phyloP scores from a whole-genome alignment of 1,140 invertebrate species.

The Adelges cooleyi region DNA sequence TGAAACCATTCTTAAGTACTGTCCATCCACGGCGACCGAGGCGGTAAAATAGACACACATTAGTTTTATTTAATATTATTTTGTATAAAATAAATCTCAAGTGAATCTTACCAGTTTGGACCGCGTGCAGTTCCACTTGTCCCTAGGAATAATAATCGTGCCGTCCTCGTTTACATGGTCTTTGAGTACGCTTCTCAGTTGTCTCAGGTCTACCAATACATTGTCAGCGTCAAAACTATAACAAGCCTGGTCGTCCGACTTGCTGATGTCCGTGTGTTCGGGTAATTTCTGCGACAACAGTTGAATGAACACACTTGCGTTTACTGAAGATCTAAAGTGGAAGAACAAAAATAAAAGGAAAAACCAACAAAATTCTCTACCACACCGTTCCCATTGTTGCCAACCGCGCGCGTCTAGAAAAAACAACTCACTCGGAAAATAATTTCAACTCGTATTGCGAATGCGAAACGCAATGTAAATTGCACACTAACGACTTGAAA shows the following conservation, averaged over 20 bases:
- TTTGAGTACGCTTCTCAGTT: neutral
- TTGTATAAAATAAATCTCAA: too few species aligned
- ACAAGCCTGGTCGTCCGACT: neutral
- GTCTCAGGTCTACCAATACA: neutral
- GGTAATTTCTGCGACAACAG: neutral
- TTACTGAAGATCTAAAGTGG: neutral
- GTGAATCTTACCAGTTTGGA: neutral
- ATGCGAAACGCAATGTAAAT: neutral
- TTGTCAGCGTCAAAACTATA: neutral
- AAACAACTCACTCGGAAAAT: neutral
- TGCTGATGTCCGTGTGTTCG: neutral
- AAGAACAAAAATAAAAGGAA: too few species aligned
- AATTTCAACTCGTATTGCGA: neutral
- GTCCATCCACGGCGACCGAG: too few species aligned
- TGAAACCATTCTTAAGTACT: too few species aligned
- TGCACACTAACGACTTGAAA: neutral
- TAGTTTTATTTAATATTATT: too few species aligned
- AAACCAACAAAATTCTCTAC: too few species aligned
- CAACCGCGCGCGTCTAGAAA: too few species aligned
- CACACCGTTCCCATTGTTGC: too few species aligned
- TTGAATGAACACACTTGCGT: neutral
- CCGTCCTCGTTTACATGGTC: neutral
- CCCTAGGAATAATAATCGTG: slow-evolving; percentile 9
- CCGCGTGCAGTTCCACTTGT: neutral
- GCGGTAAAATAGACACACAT: too few species aligned